Base-by-base conservation (phyloP, 35 echinoderm and acorn worm species). In the Amphiura filiformis region DNA sequence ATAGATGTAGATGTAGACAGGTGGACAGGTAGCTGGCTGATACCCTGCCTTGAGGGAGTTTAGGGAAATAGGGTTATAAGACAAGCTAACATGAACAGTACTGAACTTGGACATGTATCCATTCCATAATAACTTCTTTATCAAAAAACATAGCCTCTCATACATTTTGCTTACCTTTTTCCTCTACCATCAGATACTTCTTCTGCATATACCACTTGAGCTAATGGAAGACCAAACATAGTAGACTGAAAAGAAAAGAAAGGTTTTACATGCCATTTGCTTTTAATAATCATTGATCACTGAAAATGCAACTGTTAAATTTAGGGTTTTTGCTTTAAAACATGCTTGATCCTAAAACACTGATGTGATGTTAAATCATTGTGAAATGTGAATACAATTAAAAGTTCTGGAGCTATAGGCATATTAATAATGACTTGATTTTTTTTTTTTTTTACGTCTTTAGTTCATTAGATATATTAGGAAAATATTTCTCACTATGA, bases 151-250 rank as follows among this genome's bases (percentile, higher is more conserved):
- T n/a, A n/a, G n/a, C n/a, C n/a, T n/a, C n/a, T n/a, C n/a, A n/a
- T n/a, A n/a, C n/a, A n/a, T n/a, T n/a, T n/a, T n/a, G n/a, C 80
- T 18, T 42, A 90, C 88, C 88, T 83, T 41, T 90, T 90, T 0
- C 88, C 88, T 44, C 26, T 77, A 31, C 52, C 36, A 32, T 84
- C 80, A 42, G 88, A 61, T 75, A 77, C 81, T 47, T 90, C 81
- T 83, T 90, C 88, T 35, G 61, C 64, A 47, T 84, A 90, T 23
- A 90, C 38, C 18, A 90, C 81, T 23, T 83, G 81, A 31, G 80
- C 36, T 23, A 90, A 61, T 26, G 56, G 81, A 18, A 90, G 31
- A 30, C 26, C n/a, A 36, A 90, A 32, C 33, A 90, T 35, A 0
- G 81, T 83, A 47, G 81, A 76, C 88, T 81, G 80, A 37, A 38